Evolutionary conservation across 2,113 vertebrate species (phyloP).

Genomic region (Felis chaus): DNA sequence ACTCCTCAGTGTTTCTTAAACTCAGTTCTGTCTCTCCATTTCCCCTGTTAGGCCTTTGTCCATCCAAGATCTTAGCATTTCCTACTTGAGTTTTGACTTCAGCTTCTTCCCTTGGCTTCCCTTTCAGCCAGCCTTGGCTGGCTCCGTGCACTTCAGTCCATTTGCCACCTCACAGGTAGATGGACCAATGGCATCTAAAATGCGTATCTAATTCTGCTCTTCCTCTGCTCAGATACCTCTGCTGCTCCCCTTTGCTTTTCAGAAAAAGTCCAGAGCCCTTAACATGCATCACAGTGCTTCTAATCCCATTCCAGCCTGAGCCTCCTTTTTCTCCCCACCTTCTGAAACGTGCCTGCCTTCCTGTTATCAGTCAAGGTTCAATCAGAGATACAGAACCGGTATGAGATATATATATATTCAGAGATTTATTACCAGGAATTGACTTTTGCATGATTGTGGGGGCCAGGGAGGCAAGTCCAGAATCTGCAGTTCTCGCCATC

Average conservation of each 20-base stretch:
- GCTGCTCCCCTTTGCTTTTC: neutral
- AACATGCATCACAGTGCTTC: neutral
- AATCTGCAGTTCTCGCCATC: neutral
- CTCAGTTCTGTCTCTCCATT: neutral
- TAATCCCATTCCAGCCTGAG: neutral
- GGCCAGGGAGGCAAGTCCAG: neutral
- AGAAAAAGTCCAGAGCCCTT: neutral
- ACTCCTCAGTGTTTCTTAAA: neutral
- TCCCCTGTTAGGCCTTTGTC: neutral
- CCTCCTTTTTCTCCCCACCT: neutral
- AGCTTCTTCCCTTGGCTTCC: neutral
- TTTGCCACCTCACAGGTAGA: neutral
- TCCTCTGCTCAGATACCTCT: neutral
- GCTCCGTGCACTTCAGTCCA: neutral
- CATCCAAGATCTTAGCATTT: neutral
- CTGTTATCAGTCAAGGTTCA: neutral
- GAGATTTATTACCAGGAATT: neutral
- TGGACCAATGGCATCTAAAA: neutral
- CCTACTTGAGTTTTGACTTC: neutral
- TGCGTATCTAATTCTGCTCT: neutral
- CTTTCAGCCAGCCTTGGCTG: neutral
- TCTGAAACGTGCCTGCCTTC: neutral
- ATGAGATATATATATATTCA: neutral
- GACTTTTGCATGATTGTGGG: neutral
- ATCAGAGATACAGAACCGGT: neutral